phyloP scores from a whole-genome alignment of 2,113 vertebrate species.

The Cryptomyrus ogoouensis region DNA sequence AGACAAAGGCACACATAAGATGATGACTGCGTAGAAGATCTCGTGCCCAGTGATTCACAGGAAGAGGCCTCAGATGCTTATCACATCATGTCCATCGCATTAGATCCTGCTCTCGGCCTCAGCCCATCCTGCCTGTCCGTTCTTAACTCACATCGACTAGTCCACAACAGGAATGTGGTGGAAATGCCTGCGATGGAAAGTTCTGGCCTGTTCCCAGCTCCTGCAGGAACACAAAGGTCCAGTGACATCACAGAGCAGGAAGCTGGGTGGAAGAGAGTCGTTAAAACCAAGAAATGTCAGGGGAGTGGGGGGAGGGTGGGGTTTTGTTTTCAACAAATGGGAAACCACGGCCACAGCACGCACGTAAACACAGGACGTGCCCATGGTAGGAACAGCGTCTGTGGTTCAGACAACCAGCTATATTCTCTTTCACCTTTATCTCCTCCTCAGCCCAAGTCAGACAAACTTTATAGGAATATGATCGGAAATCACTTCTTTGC shows the following conservation, averaged over 20 bases:
- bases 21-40: too few relatives aligned
- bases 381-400: background rate
- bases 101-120: too few relatives aligned
- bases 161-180: background rate
- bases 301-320: background rate
- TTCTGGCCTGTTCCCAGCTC: background rate
- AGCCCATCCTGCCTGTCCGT: background rate
- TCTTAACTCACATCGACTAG: background rate
- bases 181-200: slow-evolving; percentile 1
- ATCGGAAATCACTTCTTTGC: background rate
- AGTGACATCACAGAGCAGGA: slow-evolving; percentile 18
- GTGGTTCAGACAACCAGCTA: background rate
- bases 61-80: background rate
- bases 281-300: background rate
- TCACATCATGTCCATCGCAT: background rate
- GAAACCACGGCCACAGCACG: background rate
- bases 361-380: background rate
- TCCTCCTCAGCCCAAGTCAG: background rate
- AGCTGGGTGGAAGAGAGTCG: background rate
- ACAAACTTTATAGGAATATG: background rate
- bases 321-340: background rate
- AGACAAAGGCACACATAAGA: background rate
- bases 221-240: background rate
- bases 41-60: background rate
- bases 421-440: too few relatives aligned